Base-by-base conservation (phyloP, 2,113 vertebrate genomes). In the Ammodramus savannarum region DNA sequence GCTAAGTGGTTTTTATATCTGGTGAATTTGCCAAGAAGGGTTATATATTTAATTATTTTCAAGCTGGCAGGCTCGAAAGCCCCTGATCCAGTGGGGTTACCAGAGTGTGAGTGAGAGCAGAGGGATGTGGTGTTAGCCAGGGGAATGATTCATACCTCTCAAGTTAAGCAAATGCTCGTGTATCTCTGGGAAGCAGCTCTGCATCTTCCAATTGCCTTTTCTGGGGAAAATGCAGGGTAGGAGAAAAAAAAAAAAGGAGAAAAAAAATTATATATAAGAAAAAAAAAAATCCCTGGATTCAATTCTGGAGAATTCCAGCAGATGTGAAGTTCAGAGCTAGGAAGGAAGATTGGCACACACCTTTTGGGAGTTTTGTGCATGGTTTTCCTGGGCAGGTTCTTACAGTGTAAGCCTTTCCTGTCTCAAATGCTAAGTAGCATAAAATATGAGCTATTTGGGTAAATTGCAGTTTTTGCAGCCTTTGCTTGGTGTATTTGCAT, bases 41-140 rank as follows among this genome's bases (percentile, higher is more conserved):
- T 82, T 93, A 95, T 85, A 94, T 94, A 87, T 97, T 92, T 89
- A 84, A 95, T 74, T 85, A 94, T 95, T 97, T 96, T 95, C 92
- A 90, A 96, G 71, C 93, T 95, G 52, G 46, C 21, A 85, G 73
- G 67, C 87, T 96, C 13, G 3, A 58, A 67, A 71, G 57, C 57
- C 77, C 55, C 46, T 57, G 66, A 58, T 75, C 22, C 22, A 3
- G 55, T 0, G 5, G 51, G 66, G 61, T 46, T 46, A 92, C 8
- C 46, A 49, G 73, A 57, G 76, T 43, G 66, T 26, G 89, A 85
- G 65, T 3, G 52, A 83, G 79, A 92, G 72, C 17, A 59, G 67
- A 71, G 68, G 27, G 76, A 59, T 3, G 19, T 80, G 76, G 67
- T 3, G 2, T 11, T 86, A 89, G 44, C 61, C 63, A 78, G 48